Percentiles rank a stretch among this genome's conserved stretches.
Conservation (phyloP, 2,113 vertebrate species). For the Scartelaos histophorus region DNA sequence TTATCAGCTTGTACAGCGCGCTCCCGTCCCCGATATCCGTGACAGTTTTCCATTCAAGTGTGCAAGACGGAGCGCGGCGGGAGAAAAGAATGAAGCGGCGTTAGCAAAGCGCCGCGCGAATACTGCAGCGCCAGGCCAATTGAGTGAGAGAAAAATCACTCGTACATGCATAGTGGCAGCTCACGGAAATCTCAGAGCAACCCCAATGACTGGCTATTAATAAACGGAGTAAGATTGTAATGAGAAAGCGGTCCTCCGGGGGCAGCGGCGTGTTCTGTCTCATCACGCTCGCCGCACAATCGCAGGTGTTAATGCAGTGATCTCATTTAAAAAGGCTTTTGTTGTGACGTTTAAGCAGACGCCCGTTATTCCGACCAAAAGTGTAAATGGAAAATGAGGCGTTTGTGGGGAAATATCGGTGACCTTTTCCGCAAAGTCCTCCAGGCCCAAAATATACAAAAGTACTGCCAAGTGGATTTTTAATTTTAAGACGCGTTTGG, state of each 20-base stretch:
- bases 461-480: too few species aligned
- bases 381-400: background rate
- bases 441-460: background rate
- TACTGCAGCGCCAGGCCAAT: conserved; percentile 69
- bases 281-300: conserved; percentile 37
- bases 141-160: conserved; percentile 71
- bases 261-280: conserved; percentile 52
- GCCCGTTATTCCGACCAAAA: background rate
- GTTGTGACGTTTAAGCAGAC: background rate
- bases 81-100: conserved; percentile 43
- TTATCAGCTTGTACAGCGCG: conserved; percentile 70
- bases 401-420: background rate
- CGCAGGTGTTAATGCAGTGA: conserved; percentile 53
- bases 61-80: conserved; percentile 57
- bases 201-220: conserved; percentile 76
- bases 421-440: background rate
- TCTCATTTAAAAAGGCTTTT: conserved; percentile 32
- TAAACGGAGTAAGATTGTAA: conserved; percentile 74
- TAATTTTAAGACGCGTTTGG: too few species aligned
- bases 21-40: conserved; percentile 66
- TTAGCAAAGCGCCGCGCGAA: conserved; percentile 40
- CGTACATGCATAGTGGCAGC: conserved; percentile 72
- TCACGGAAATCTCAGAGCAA: conserved; percentile 69
- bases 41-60: conserved; percentile 74
- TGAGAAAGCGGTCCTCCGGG: conserved; percentile 68